These are phyloP conservation scores for Echiichthys vipera DNA, from an alignment of 2,797 vertebrate species.

Conservation along the genomic window DNA sequence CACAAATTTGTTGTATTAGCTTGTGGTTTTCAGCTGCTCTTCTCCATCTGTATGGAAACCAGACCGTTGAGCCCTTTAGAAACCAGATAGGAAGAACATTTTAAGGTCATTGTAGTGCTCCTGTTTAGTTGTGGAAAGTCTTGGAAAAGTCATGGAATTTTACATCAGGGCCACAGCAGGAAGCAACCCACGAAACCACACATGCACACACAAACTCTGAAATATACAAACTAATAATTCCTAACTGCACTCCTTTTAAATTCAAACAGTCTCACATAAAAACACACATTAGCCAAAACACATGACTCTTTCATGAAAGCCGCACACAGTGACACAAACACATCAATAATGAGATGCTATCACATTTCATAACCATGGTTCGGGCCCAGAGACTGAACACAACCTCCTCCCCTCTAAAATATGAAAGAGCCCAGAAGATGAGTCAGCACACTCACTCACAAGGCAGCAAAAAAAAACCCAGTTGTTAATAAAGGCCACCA, in stretches of 20 bases:
- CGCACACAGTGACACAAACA: conserved; percentile 53
- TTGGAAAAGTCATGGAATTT: conserved; percentile 54
- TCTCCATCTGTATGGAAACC: conserved; percentile 43
- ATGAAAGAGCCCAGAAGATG: conserved; percentile 57
- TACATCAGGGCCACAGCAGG: conserved; percentile 25
- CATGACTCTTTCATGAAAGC: conserved; percentile 40
- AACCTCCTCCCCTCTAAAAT: conserved; percentile 25
- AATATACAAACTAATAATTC: conserved; percentile 17
- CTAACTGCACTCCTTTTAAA: background rate
- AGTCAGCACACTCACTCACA: conserved; percentile 55
- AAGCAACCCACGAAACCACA: conserved; percentile 4
- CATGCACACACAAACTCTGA: background rate
- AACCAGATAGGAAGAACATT: conserved; percentile 44
- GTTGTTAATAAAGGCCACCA: conserved; percentile 35
- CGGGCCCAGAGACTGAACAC: conserved; percentile 43
- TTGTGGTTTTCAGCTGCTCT: conserved; percentile 42
- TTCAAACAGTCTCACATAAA: background rate
- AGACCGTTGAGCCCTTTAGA: conserved; percentile 22
- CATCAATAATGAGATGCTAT: conserved; percentile 61
- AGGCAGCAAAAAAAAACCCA: conserved; percentile 53
- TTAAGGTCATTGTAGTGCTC: conserved; percentile 37
- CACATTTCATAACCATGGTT: conserved; percentile 55
- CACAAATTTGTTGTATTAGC: conserved; percentile 40
- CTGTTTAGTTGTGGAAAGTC: conserved; percentile 46
- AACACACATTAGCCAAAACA: conserved; percentile 13